Base-by-base conservation (phyloP, 2,888 invertebrate genomes). In the Ectropis crepuscularia region DNA sequence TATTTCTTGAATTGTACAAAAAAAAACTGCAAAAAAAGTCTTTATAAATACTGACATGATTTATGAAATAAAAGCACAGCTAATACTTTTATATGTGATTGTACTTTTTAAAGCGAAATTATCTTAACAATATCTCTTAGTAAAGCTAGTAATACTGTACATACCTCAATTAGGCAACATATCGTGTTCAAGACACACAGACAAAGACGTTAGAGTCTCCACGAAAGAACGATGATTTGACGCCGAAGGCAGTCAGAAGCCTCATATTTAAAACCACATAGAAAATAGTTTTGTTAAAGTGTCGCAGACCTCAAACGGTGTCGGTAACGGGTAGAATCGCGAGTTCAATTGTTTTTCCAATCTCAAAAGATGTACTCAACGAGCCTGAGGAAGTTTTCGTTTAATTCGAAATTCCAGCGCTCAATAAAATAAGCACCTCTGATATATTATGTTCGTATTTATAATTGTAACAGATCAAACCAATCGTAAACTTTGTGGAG, bases 91-190 rank as follows among this genome's bases (percentile, higher is more conserved):
- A 12, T 7, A 5, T 38, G 51, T 54, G 54, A 65, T 70, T 79
- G 75, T 79, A 78, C 81, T 74, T 77, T 75, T 83, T 78, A 75
- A 74, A 79, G 72, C 70, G 43, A 76, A 71, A 74, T 65, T 73
- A 74, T 75, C 78, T 78, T 77, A 76, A 76, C 74, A 77, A 82
- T 83, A 77, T 82, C 10, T 82, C 90, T 89, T 89, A 90, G 86
- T 90, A 90, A 90, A 88, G 88, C 92, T 92, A 92, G 84, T 92
- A 91, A 92, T 92, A 92, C 92, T 92, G 92, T 92, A 92, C 92
- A 92, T 85, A 87, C 87, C 85, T 86, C 80, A 79, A 75, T 83
- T 79, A 86, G 86, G 86, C 85, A 81, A 86, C 80, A 81, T 75
- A 74, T 78, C 71, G 75, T 76, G 75, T 78, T 78, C 70, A 75